phyloP scores from a whole-genome alignment of 1,140 invertebrate genomes.

The Ditylenchus dipsaci region DNA sequence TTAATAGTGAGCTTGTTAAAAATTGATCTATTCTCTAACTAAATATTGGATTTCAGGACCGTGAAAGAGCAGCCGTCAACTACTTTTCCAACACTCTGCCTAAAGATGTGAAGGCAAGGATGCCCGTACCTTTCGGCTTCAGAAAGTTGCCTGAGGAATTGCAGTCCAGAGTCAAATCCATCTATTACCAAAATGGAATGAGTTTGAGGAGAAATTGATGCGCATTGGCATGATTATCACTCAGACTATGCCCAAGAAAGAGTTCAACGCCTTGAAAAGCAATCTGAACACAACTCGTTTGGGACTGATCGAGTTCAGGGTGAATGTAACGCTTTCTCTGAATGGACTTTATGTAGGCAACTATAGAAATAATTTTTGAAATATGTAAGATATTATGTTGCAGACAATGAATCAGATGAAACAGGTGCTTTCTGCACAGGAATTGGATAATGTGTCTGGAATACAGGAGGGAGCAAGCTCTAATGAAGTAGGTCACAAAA shows the following conservation, averaged over 20 bases:
- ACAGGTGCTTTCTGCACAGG: not conserved
- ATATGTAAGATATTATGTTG: not conserved
- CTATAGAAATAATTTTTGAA: not conserved
- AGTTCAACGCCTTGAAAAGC: not conserved
- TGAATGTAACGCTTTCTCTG: slow-evolving; percentile 5
- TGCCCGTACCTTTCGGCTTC: not conserved
- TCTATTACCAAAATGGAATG: slow-evolving; percentile 5
- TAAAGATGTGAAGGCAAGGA: not conserved
- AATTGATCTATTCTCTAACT: not conserved
- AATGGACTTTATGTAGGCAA: slow-evolving; percentile 5
- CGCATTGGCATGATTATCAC: not conserved
- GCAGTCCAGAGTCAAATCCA: not conserved
- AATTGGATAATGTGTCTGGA: not conserved
- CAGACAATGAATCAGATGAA: slow-evolving; percentile 3
- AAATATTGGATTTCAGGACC: not conserved
- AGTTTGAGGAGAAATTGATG: slow-evolving; percentile 3
- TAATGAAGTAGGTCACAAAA: not conserved
- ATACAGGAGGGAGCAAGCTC: not conserved
- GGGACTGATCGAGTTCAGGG: not conserved
- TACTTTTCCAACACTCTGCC: slow-evolving; percentile 5
- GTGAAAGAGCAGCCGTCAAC: not conserved
- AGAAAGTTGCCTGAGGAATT: not conserved
- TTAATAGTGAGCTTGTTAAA: not conserved
- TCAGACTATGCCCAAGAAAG: not conserved
- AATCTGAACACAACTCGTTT: not conserved